Conservation (phyloP, 2,888 invertebrate species). For the Dasypolia templi region DNA sequence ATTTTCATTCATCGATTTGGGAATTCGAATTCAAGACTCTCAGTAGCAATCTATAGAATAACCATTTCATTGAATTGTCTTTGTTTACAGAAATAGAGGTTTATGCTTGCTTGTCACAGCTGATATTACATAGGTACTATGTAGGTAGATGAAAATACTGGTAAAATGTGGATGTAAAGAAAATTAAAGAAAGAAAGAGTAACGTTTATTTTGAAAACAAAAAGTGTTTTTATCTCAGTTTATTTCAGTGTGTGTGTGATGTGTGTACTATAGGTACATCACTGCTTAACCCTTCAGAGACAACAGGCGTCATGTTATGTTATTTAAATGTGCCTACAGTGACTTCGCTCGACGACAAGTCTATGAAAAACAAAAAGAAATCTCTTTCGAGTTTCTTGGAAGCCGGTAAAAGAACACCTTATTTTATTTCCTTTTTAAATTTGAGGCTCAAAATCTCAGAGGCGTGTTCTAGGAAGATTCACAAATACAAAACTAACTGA, state of each 20-base stretch:
- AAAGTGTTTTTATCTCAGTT: too few species aligned
- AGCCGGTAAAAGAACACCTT: neutral
- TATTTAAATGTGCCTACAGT: neutral
- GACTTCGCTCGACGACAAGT: neutral
- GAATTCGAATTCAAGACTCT: constrained; percentile 33
- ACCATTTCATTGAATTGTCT: constrained; percentile 25
- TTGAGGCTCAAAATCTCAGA: neutral
- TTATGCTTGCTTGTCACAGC: neutral
- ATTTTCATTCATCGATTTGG: constrained; percentile 21
- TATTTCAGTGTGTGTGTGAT: too few species aligned
- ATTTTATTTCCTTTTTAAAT: constrained; percentile 1
- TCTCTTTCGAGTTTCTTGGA: neutral
- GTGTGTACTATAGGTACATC: neutral
- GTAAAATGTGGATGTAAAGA: neutral
- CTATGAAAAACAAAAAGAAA: neutral
- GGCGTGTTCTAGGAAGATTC: neutral
- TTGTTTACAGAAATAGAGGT: constrained; percentile 11
- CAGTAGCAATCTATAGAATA: constrained; percentile 13
- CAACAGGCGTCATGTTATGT: neutral
- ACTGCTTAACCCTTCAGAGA: too few species aligned
- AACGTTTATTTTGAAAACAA: too few species aligned
- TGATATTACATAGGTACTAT: neutral
- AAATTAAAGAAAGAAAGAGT: too few species aligned
- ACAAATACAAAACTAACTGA: neutral
- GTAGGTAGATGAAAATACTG: neutral